phyloP scores from a whole-genome alignment of 1,140 invertebrate genomes.

The Gryon sp. region DNA sequence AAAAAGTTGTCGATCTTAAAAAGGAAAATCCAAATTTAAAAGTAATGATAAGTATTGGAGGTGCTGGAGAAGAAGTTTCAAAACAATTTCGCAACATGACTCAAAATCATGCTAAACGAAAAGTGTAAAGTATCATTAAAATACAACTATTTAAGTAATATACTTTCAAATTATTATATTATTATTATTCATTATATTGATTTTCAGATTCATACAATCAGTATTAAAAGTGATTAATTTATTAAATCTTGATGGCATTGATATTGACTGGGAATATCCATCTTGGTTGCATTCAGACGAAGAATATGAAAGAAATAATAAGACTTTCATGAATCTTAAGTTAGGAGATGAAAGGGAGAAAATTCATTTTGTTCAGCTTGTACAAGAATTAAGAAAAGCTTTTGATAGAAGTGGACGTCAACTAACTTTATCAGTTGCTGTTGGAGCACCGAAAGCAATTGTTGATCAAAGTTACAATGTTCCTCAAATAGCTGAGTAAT shows the following conservation, averaged over 20 bases:
- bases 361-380: slow-evolving; percentile 86
- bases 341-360: slow-evolving; percentile 78
- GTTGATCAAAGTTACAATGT: slow-evolving; percentile 88
- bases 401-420: slow-evolving; percentile 81
- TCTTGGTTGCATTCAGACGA: slow-evolving; percentile 66
- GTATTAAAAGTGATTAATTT: slow-evolving; percentile 82
- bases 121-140: slow-evolving; percentile 74
- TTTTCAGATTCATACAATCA: slow-evolving; percentile 84
- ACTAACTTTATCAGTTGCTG: slow-evolving; percentile 86
- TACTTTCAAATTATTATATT: too few relatives aligned
- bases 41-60: slow-evolving; percentile 89
- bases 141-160: neutral
- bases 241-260: slow-evolving; percentile 88
- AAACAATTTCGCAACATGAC: slow-evolving; percentile 84
- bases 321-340: neutral
- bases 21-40: slow-evolving; percentile 85
- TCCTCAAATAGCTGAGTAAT: slow-evolving; percentile 85
- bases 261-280: slow-evolving; percentile 95
- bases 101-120: slow-evolving; percentile 83
- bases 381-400: slow-evolving; percentile 85
- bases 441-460: slow-evolving; percentile 86
- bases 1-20: slow-evolving; percentile 82
- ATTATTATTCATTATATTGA: too few relatives aligned
- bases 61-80: slow-evolving; percentile 80
- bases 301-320: neutral